Evolutionary conservation across 2,888 invertebrate species (phyloP).

Genomic region (Yponomeuta evonymella): DNA sequence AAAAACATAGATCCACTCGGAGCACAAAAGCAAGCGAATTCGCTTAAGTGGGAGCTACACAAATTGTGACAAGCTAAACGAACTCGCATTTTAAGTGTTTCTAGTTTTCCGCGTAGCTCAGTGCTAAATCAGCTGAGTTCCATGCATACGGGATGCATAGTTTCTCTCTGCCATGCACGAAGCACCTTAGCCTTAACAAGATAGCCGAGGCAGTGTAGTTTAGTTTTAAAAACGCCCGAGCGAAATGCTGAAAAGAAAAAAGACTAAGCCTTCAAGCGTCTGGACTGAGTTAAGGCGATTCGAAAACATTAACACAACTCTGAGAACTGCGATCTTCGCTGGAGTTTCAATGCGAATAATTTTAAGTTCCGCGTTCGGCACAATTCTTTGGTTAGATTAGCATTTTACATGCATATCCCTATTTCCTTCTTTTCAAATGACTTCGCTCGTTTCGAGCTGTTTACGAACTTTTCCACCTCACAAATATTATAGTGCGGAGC

Average conservation of each 20-base stretch:
- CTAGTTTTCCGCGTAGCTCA: neutral
- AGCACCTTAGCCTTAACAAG: conserved; percentile 14
- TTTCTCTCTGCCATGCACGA: conserved; percentile 3
- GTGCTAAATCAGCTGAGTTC: neutral
- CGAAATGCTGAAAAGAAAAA: conserved; percentile 7
- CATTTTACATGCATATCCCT: neutral
- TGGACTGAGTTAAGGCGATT: conserved; percentile 9
- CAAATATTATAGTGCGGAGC: neutral
- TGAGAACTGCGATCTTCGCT: conserved; percentile 9
- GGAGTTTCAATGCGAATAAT: neutral
- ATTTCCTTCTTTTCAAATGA: neutral
- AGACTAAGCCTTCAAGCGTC: neutral
- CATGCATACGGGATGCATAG: neutral
- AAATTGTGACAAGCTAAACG: neutral
- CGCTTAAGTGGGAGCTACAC: neutral
- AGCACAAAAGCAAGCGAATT: neutral
- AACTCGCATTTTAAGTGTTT: neutral
- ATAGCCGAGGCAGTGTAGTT: neutral
- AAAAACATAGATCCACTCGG: neutral
- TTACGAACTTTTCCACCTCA: neutral
- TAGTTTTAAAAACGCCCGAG: conserved; percentile 14
- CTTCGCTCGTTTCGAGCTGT: neutral
- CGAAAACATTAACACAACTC: conserved; percentile 10
- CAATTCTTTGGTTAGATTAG: neutral
- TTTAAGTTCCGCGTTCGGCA: neutral